Evolutionary conservation across 2,888 invertebrate species (phyloP), one percentile per base, ranked within the genome.

Genomic region (Tetragonisca angustula): DNA sequence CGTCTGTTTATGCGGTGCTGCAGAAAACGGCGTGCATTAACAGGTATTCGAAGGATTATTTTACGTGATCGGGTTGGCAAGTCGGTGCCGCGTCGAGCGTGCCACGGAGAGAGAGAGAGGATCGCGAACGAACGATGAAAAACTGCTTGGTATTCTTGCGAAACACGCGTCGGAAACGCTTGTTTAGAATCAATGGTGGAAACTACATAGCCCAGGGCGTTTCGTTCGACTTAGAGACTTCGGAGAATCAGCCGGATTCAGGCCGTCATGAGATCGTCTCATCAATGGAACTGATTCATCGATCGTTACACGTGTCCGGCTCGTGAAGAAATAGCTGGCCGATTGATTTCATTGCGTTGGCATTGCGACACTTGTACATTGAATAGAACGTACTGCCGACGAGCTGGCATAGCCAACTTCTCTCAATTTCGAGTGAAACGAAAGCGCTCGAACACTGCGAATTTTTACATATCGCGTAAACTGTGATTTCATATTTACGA

Each of bases 31-130:
- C 73, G 75, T 79, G 68, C 71, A 77, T 83, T 83, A 83, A 83
- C 83, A 83, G 83, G 62, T 64, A 84, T 77, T 77, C 85, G 80
- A 84, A 77, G 85, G 83, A 85, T 85, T 85, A 83, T 85, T 79
- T 76, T 85, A 85, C 84, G 84, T 85, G 84, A 85, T 80, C 83
- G 21, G 80, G n/a, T 49, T 85, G 36, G 43, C 56, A 71, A 85
- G 21, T 27, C 50, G 50, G 59, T 21, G 15, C n/a, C 43, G 27
- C 21, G 71, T 32, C 61, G 24, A 56, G 13, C 50, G 72, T 6
- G n/a, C 32, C 17, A 49, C n/a, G 59, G 56, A 59, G 67, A 75
- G 72, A 43, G 36, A 43, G 43, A 9, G 43, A 71, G 50, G 76
- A 32, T 32, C 3, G 27, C 17, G 9, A 43, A 43, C 43, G 43